Base-by-base conservation (phyloP, 2,888 invertebrate species). In the Cephus runcator region DNA sequence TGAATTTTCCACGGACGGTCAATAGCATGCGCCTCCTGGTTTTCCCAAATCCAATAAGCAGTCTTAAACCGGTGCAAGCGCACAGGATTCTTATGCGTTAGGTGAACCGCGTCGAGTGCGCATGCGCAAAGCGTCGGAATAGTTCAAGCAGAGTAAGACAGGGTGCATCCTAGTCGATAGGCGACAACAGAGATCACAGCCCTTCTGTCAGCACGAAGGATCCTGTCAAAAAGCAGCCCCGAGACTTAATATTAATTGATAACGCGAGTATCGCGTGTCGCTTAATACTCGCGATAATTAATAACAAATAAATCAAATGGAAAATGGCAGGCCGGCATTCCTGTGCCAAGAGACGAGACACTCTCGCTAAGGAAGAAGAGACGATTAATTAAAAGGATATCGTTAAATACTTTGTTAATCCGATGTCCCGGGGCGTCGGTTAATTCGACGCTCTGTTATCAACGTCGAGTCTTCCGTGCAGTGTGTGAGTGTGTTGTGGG, bases 151-250 rank as follows among this genome's bases (percentile, higher is more conserved):
- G 69, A 75, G 78, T 77, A 79, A 79, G 83, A 85, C 88, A 84
- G 87, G 89, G 87, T 87, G 90, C 90, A 87, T 79, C 82, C 80
- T 86, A 89, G 89, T 90, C 90, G 86, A 85, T 85, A 85, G 85
- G 79, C 82, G 83, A 86, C 85, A 87, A 87, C 85, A 85, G 82
- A 84, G 83, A 83, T 80, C 83, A 86, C 83, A 86, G 83, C 84
- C 84, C 84, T 84, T 83, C 82, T 76, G 81, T 83, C 84, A 34
- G 11, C 71, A 30, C 31, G 31, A 73, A 56, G 77, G n/a, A 74
- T 23, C 56, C 56, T 56, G 56, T 56, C 56, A 56, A 56, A 56
- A 15, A 23, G 56, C 56, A 56, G 77, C 74, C 34, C 12, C 56
- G 34, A 40, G 34, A 56, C 56, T 56, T 23, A 23, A 56, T 23